Evolutionary conservation across 2,888 invertebrate genomes (phyloP).

Genomic region (Steinernema hermaphroditum): DNA sequence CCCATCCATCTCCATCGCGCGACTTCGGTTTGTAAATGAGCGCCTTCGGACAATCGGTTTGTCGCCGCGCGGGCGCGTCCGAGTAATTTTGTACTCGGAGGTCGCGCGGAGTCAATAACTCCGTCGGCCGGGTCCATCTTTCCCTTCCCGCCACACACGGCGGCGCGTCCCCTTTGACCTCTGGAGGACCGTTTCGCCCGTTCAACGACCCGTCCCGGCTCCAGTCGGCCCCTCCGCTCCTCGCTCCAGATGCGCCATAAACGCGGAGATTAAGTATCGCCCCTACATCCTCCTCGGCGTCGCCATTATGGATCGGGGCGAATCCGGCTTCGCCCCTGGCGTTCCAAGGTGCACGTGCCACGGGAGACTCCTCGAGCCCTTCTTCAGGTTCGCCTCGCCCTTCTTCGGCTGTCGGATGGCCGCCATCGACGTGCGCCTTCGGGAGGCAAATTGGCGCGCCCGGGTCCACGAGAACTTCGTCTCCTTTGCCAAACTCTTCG

Average conservation of each 20-base stretch:
- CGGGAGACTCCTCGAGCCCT: neutral
- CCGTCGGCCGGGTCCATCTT: neutral
- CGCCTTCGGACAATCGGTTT: constrained; percentile 20
- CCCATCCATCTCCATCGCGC: constrained; percentile 28
- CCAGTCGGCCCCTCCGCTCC: neutral
- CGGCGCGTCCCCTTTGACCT: constrained; percentile 1
- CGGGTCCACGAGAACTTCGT: constrained; percentile 20
- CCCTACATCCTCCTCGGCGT: constrained; percentile 9
- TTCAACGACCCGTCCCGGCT: constrained; percentile 10
- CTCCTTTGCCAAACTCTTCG: constrained; percentile 24
- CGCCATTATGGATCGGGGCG: constrained; percentile 29
- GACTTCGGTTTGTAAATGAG: constrained; percentile 18
- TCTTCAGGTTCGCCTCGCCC: constrained; percentile 22
- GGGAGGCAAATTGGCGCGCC: constrained; percentile 11
- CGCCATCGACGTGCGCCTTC: constrained; percentile 6
- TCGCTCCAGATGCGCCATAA: no score
- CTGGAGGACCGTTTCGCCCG: neutral
- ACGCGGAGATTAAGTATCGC: neutral
- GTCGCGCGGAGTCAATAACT: constrained; percentile 15
- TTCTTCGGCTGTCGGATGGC: neutral
- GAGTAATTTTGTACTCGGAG: constrained; percentile 28
- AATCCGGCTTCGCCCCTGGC: constrained; percentile 16
- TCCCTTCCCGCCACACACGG: no score
- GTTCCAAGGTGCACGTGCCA: neutral
- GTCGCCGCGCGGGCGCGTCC: constrained; percentile 25